Percentiles rank a stretch among this genome's conserved stretches.
Conservation (phyloP, 2,888 invertebrate species). For the Cyclophora punctaria region DNA sequence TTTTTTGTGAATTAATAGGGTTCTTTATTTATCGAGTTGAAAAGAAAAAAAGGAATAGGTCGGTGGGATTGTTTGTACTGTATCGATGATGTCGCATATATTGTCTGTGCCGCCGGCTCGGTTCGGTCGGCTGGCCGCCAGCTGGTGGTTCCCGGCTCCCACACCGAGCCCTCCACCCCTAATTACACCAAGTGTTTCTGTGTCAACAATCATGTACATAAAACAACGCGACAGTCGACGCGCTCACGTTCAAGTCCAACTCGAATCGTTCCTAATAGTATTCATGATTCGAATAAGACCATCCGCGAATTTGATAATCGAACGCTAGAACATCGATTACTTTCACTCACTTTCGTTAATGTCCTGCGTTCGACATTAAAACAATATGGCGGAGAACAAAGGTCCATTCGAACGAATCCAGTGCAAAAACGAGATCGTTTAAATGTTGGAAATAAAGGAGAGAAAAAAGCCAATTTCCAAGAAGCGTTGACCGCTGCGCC, state of each 20-base stretch:
- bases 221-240: slow-evolving; percentile 20
- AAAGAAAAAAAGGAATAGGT: slow-evolving; percentile 8
- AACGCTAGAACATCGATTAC: slow-evolving; percentile 33
- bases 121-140: slow-evolving; percentile 38
- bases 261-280: slow-evolving; percentile 9
- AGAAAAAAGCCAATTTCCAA: slow-evolving; percentile 62
- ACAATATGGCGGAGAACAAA: slow-evolving; percentile 66
- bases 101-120: slow-evolving; percentile 40
- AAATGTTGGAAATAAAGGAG: slow-evolving; percentile 56
- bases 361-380: slow-evolving; percentile 44
- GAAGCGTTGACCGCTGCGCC: slow-evolving; percentile 65
- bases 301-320: slow-evolving; percentile 18
- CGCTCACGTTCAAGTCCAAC: slow-evolving; percentile 3
- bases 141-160: slow-evolving; percentile 48
- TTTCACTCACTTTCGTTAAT: slow-evolving; percentile 53
- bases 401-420: slow-evolving; percentile 50
- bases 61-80: slow-evolving; percentile 12
- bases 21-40: slow-evolving; percentile 11
- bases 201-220: slow-evolving; percentile 42
- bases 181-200: slow-evolving; percentile 55
- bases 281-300: slow-evolving; percentile 9
- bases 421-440: slow-evolving; percentile 63
- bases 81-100: slow-evolving; percentile 29
- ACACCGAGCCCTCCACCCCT: slow-evolving; percentile 42
- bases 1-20: slow-evolving; percentile 17